Evolutionary conservation across 2,113 vertebrate genomes (phyloP), one percentile per base, ranked within the genome.

Genomic region (Pangasianodon gigas): DNA sequence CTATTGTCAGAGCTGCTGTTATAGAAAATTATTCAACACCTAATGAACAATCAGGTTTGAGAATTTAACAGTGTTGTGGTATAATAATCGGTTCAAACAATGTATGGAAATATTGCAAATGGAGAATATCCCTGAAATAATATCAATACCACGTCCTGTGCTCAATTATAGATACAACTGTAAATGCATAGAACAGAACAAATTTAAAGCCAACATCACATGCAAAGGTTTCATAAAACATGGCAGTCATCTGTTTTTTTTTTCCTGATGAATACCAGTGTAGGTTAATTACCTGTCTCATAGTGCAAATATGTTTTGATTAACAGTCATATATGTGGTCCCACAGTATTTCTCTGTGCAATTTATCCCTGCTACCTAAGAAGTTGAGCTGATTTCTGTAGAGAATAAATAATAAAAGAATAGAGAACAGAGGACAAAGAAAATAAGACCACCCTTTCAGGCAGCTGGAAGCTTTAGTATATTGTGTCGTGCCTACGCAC

Each of bases 371-470:
- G 19, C 48, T 32, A 44, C 62, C 85, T 62, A 37, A 90, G 81
- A 88, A 54, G 48, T 75, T 67, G 88, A 82, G 56, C 77, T 32
- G 87, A 93, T 92, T 90, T 93, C 92, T 82, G 21, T 87, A 5
- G 74, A 90, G 65, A 89, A 58, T 80, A 80, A 54, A 32, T 87
- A 91, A 92, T 93, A 91, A 84, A 93, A 86, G 54, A 88, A 91
- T 90, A 91, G 54, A 26, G 51, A 41, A 85, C 18, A 84, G 60
- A 86, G 44, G 51, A 60, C 46, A 87, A 26, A 65, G 75, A 82
- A 93, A 90, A 90, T 85, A 58, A 91, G 91, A 92, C 92, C 84
- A 91, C 87, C 85, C 80, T 90, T 93, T 94, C 80, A 91, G 91
- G 93, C 46, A 85, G 89, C 85, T 84, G 21, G 71, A 69, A 90